These are phyloP conservation scores for Atherix ibis DNA, from an alignment of 2,888 invertebrate species.

Conservation along the genomic window DNA sequence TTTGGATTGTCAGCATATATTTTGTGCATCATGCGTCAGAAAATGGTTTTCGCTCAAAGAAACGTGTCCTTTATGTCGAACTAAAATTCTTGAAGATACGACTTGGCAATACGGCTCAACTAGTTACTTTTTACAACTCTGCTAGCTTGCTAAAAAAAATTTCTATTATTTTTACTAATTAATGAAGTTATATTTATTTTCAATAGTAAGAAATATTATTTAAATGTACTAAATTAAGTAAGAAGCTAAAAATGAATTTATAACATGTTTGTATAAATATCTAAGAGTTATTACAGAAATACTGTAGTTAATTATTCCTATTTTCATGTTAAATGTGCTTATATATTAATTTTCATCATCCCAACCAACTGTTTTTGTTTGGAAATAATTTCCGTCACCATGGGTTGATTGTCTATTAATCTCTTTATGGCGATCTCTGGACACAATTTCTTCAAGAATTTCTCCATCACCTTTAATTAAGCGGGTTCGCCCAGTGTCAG, in stretches of 20 bases:
- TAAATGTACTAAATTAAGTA: no score
- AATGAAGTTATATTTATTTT: no score
- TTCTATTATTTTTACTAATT: no score
- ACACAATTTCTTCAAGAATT: conserved; percentile 82
- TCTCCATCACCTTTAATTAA: conserved; percentile 85
- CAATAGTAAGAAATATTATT: no score
- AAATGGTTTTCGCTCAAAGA: conserved; percentile 77
- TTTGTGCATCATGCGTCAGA: conserved; percentile 84
- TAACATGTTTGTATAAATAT: no score
- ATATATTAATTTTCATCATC: conserved; percentile 13
- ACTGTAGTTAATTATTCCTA: no score
- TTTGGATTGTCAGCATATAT: conserved; percentile 70
- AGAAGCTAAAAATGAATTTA: no score
- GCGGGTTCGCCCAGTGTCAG: conserved; percentile 71
- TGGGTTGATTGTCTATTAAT: conserved; percentile 70
- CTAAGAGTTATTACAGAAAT: no score
- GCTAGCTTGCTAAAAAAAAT: no score
- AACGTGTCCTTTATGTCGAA: conserved; percentile 84
- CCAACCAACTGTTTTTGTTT: conserved; percentile 37
- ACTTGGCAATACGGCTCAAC: conserved; percentile 75
- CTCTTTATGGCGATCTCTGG: conserved; percentile 59
- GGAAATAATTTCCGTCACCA: conserved; percentile 64
- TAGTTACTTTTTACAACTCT: conserved; percentile 64
- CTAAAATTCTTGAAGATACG: conserved; percentile 70
- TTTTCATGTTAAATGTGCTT: no score